These are phyloP conservation scores for Trichomalopsis sarcophagae DNA, from an alignment of 1,140 invertebrate species.

Conservation along the genomic window DNA sequence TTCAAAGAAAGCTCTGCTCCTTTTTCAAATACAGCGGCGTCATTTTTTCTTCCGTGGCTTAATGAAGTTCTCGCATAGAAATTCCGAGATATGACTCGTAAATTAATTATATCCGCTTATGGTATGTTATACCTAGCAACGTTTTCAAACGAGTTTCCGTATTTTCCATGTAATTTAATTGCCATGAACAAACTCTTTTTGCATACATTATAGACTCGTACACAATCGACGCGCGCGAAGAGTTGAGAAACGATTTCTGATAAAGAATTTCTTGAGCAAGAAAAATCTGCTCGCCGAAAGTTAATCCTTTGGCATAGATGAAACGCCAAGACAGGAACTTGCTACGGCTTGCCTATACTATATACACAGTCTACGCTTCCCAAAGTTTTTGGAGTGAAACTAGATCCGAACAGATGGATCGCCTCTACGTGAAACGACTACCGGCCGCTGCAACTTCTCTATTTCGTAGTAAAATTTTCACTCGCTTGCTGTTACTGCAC, in stretches of 20 bases:
- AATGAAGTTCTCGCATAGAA: not conserved
- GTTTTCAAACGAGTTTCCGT: not conserved
- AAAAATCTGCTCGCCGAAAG: not conserved
- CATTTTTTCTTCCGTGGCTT: not conserved
- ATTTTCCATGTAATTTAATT: not conserved
- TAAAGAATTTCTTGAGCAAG: not conserved
- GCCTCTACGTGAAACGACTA: slow-evolving; percentile 31
- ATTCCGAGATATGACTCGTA: not conserved
- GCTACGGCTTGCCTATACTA: not conserved
- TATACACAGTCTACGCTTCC: no score
- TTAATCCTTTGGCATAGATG: slow-evolving; percentile 22
- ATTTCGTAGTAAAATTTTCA: slow-evolving; percentile 33
- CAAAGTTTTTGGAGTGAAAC: slow-evolving; percentile 35
- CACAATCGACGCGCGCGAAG: no score
- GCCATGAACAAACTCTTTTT: no score
- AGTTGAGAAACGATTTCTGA: no score
- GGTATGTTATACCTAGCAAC: no score
- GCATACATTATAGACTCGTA: no score
- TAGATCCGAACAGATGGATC: slow-evolving; percentile 32
- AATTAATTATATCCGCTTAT: not conserved
- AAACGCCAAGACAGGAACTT: slow-evolving; percentile 22
- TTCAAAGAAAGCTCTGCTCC: not conserved
- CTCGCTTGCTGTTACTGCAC: not conserved
- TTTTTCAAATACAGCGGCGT: not conserved
- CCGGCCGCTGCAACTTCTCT: not conserved